Base-by-base conservation (phyloP, 2,888 invertebrate genomes). In the Lasioglossum malachurum region DNA sequence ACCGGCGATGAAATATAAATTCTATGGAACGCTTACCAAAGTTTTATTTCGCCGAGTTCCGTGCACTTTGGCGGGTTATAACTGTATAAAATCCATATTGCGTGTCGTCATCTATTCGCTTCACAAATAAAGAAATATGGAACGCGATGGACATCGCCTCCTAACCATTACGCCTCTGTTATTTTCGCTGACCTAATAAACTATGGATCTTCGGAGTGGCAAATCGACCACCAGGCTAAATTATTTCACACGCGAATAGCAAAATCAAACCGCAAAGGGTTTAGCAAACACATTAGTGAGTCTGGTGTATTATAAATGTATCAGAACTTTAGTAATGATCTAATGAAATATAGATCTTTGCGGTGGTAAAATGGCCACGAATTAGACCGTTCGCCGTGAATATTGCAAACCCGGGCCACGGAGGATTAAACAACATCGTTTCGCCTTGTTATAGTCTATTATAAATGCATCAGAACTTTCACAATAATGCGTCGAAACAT, bases 281-380 rank as follows among this genome's bases (percentile, higher is more conserved):
- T 64, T 31, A 53, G 16, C 64, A 14, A 64, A 64, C 60, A 64
- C 27, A 27, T 60, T 27, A 2, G 53, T 14, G 60, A 60, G 60
- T 5, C 14, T 5, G 16, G 27, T 31, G 64, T 31, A 64, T 31
- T 31, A 31, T 64, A 64, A 31, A 27, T 64, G 31, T 31, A 64
- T 31, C 16, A 31, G 64, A 31, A 64, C 64, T 64, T 64, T 31
- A 64, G 31, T 31, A 64, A 64, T 31, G 64, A 27, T n/a, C 44
- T 31, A 64, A 64, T 64, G 64, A 64, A 64, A 64, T 64, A 31
- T 64, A 64, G 64, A 64, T 27, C 16, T 64, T 64, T 5, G 64
- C 27, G 31, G 27, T 64, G 64, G 16, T 64, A 31, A 64, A 64
- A 64, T 31, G 31, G 31, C 31, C 31, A 31, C 64, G 64, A 64